These are phyloP conservation scores for Bursaphelenchus mucronatus DNA, from an alignment of 1,140 invertebrate species.

Conservation along the genomic window DNA sequence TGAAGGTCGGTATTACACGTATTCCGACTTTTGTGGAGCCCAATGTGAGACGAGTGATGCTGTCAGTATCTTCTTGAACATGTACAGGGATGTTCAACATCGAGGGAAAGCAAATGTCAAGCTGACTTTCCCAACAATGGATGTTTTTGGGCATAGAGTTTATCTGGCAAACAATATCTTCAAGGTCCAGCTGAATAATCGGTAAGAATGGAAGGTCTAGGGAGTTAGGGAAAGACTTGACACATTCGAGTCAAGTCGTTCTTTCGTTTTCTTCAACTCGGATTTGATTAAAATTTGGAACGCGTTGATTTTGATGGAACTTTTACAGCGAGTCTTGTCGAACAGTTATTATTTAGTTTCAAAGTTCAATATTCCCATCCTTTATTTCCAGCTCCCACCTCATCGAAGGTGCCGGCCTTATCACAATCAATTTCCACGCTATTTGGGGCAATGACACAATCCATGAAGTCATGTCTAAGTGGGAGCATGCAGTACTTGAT, in stretches of 20 bases:
- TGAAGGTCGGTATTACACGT: conserved; percentile 49
- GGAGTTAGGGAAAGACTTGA: no score
- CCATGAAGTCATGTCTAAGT: conserved; percentile 54
- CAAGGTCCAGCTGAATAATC: conserved; percentile 51
- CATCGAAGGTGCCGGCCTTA: conserved; percentile 48
- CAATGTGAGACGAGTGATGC: conserved; percentile 59
- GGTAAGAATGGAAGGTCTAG: conserved; percentile 23
- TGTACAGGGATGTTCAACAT: conserved; percentile 54
- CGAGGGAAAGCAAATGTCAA: conserved; percentile 54
- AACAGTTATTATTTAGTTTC: neutral
- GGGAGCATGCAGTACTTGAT: conserved; percentile 56
- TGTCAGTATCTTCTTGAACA: conserved; percentile 55
- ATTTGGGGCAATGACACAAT: conserved; percentile 52
- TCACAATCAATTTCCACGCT: conserved; percentile 59
- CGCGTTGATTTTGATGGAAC: neutral
- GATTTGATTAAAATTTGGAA: no score
- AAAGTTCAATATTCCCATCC: neutral
- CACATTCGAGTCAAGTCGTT: conserved; percentile 3
- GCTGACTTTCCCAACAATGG: conserved; percentile 57
- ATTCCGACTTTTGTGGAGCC: conserved; percentile 58
- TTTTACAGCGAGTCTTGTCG: no score
- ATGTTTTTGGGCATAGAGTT: conserved; percentile 55
- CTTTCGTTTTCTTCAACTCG: no score
- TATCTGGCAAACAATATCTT: conserved; percentile 60
- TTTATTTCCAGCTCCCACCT: conserved; percentile 45